phyloP scores from a whole-genome alignment of 2,797 vertebrate genomes.

The Hypotaenidia okinawae region DNA sequence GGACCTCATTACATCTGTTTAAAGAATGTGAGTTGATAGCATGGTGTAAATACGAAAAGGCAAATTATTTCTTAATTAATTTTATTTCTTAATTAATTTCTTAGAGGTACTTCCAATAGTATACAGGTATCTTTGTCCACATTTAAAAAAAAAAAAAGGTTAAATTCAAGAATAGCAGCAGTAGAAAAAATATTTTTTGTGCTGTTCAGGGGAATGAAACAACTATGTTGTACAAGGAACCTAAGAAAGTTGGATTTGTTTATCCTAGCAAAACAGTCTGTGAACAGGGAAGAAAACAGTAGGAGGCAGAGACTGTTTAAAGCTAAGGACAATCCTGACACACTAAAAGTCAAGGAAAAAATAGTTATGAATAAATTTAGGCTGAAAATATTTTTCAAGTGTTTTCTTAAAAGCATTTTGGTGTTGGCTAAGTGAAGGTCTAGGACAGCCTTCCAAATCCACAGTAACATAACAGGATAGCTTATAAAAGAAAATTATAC shows the following conservation, averaged over 20 bases:
- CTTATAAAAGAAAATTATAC: background rate
- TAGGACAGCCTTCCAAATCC: background rate
- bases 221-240: background rate
- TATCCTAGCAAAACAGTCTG: slow-evolving; percentile 8
- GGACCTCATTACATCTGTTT: background rate
- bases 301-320: slow-evolving; percentile 8
- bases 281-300: slow-evolving; percentile 9
- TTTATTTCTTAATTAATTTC: background rate
- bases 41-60: background rate
- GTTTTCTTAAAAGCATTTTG: background rate
- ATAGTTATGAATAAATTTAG: background rate
- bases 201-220: background rate
- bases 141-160: no score
- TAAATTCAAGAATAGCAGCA: background rate
- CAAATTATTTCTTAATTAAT: background rate
- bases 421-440: background rate
- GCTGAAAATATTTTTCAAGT: background rate
- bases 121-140: background rate
- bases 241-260: slow-evolving; percentile 13
- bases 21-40: background rate
- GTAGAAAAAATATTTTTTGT: background rate
- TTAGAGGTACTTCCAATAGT: background rate
- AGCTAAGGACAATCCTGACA: background rate
- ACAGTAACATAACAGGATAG: background rate
- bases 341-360: background rate